Percentiles rank a stretch among this genome's conserved stretches.
phyloP scores from a whole-genome alignment of 2,888 invertebrate species.

The Electrophaes corylata region DNA sequence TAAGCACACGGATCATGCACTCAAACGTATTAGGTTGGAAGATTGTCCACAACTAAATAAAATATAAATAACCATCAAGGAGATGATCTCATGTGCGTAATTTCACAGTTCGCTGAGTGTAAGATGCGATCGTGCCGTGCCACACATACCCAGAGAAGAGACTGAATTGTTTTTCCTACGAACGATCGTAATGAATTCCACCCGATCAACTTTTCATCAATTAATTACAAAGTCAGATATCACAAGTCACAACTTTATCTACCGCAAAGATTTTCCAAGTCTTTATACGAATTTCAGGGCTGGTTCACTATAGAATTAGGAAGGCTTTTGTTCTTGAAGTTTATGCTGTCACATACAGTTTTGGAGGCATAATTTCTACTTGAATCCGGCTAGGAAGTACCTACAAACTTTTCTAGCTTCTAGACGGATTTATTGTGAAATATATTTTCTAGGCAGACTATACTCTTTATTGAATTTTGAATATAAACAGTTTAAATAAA shows the following conservation, averaged over 20 bases:
- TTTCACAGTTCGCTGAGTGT: slow-evolving; percentile 23
- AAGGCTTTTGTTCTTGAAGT: slow-evolving; percentile 16
- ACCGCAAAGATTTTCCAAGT: slow-evolving; percentile 6
- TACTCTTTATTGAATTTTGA: no score
- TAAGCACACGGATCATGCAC: not conserved
- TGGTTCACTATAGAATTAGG: slow-evolving; percentile 17
- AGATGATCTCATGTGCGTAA: slow-evolving; percentile 22
- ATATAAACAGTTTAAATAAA: no score
- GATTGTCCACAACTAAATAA: not conserved
- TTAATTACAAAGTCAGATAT: slow-evolving; percentile 1
- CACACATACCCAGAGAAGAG: slow-evolving; percentile 12
- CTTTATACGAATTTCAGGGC: slow-evolving; percentile 12
- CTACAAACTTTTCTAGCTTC: not conserved
- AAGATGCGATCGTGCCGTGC: slow-evolving; percentile 11
- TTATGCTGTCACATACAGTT: slow-evolving; percentile 17
- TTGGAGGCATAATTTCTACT: slow-evolving; percentile 7
- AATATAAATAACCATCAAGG: slow-evolving; percentile 15
- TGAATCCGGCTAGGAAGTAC: slow-evolving; percentile 3
- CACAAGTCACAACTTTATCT: slow-evolving; percentile 9
- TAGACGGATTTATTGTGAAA: not conserved
- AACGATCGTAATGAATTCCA: slow-evolving; percentile 7
- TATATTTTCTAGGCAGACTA: no score
- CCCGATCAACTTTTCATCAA: slow-evolving; percentile 9
- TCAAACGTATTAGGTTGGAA: not conserved
- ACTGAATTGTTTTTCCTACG: slow-evolving; percentile 8